Conservation (phyloP, 2,797 vertebrate species). For the Leptodactylus fallax region DNA sequence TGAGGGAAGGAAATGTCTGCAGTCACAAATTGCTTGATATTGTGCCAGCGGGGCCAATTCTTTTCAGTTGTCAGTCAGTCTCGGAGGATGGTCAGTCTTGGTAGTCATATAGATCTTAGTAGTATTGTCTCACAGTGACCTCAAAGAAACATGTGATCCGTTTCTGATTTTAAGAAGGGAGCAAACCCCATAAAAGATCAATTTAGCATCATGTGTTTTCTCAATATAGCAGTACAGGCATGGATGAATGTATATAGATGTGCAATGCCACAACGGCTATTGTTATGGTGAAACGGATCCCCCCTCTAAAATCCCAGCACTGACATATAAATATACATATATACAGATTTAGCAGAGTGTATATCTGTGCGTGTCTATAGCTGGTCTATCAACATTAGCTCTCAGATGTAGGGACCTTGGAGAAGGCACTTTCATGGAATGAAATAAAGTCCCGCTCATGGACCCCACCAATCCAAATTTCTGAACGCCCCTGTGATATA, state of each 20-base stretch:
- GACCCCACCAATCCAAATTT: too few relatives aligned
- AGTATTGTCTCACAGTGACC: neutral
- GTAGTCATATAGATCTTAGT: neutral
- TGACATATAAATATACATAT: too few relatives aligned
- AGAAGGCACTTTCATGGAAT: too few relatives aligned
- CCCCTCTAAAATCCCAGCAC: too few relatives aligned
- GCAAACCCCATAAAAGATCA: neutral
- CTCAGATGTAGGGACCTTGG: too few relatives aligned
- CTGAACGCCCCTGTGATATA: too few relatives aligned
- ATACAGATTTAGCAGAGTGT: too few relatives aligned
- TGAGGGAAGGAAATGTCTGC: neutral
- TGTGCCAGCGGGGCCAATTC: neutral
- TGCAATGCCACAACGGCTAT: too few relatives aligned
- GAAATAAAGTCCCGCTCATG: too few relatives aligned
- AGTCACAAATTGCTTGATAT: neutral
- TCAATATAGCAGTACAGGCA: neutral
- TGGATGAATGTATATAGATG: neutral
- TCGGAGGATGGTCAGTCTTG: neutral
- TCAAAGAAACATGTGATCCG: neutral
- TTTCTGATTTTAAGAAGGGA: neutral
- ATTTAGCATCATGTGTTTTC: neutral
- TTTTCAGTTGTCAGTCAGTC: neutral
- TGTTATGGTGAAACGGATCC: too few relatives aligned
- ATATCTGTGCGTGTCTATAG: too few relatives aligned
- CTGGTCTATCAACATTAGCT: too few relatives aligned